phyloP scores from a whole-genome alignment of 2,113 vertebrate species.

The Carlito syrichta region DNA sequence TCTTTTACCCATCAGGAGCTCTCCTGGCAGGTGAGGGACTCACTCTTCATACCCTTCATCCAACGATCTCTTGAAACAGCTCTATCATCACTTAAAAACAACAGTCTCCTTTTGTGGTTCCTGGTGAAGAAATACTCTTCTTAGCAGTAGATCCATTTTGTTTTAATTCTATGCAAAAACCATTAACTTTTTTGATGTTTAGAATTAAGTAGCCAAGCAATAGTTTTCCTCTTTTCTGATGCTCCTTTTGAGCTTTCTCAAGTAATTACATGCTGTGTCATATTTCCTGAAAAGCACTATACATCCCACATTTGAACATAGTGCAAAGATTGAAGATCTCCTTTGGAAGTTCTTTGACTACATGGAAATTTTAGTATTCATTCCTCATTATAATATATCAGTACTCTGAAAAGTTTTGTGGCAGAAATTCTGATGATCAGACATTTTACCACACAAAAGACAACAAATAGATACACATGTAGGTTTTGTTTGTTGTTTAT shows the following conservation, averaged over 20 bases:
- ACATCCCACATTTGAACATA: background rate
- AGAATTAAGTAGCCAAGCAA: background rate
- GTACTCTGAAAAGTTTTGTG: background rate
- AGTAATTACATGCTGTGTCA: background rate
- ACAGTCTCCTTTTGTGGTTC: background rate
- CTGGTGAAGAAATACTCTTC: background rate
- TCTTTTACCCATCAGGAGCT: background rate
- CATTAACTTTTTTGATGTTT: background rate
- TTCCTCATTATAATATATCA: background rate
- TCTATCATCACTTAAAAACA: background rate
- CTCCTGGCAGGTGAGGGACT: background rate
- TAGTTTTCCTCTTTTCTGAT: background rate
- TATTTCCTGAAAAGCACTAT: background rate
- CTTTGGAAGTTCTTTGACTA: background rate
- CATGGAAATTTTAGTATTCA: background rate
- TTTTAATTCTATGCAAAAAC: background rate
- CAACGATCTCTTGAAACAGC: background rate
- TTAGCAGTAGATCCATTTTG: background rate
- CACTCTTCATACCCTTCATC: background rate
- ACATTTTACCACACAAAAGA: background rate
- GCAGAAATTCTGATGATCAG: background rate
- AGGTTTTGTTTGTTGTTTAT: background rate
- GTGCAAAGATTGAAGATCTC: background rate
- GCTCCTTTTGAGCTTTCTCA: conserved; percentile 2
- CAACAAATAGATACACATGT: background rate